These are phyloP conservation scores for Fragum fragum DNA, from an alignment of 2,888 invertebrate genomes.

Conservation along the genomic window DNA sequence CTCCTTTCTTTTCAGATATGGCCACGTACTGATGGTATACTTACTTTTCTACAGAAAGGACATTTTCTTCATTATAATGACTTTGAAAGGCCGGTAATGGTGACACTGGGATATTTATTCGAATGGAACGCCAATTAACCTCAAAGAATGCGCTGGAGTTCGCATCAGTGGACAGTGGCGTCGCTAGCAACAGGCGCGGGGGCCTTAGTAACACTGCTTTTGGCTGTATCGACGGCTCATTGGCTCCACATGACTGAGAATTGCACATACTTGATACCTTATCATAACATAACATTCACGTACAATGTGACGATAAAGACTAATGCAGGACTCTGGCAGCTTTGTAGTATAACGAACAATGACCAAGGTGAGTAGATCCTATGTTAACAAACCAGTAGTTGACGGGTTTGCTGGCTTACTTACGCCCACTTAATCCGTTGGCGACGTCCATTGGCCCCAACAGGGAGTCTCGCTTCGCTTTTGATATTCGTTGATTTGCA, in stretches of 20 bases:
- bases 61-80: background rate
- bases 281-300: slow-evolving; percentile 24
- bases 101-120: slow-evolving; percentile 16
- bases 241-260: slow-evolving; percentile 76
- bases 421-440: too few species aligned
- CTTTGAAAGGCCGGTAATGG: background rate
- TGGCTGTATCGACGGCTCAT: slow-evolving; percentile 78
- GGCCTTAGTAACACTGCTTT: slow-evolving; percentile 72
- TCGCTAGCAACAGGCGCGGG: slow-evolving; percentile 73
- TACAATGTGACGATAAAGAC: slow-evolving; percentile 53
- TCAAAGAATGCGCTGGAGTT: slow-evolving; percentile 43
- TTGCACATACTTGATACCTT: slow-evolving; percentile 14
- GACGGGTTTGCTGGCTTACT: too few species aligned
- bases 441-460: too few species aligned
- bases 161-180: slow-evolving; percentile 66
- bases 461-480: too few species aligned
- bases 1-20: slow-evolving; percentile 24
- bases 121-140: slow-evolving; percentile 37
- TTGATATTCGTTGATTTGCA: too few species aligned
- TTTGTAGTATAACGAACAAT: slow-evolving; percentile 43
- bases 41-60: too few species aligned
- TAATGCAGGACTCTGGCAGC: slow-evolving; percentile 74
- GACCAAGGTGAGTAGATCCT: background rate
- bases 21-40: background rate
- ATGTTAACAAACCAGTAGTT: too few species aligned